phyloP scores from a whole-genome alignment of 1,140 invertebrate species.

The Dendroctonus ponderosae region DNA sequence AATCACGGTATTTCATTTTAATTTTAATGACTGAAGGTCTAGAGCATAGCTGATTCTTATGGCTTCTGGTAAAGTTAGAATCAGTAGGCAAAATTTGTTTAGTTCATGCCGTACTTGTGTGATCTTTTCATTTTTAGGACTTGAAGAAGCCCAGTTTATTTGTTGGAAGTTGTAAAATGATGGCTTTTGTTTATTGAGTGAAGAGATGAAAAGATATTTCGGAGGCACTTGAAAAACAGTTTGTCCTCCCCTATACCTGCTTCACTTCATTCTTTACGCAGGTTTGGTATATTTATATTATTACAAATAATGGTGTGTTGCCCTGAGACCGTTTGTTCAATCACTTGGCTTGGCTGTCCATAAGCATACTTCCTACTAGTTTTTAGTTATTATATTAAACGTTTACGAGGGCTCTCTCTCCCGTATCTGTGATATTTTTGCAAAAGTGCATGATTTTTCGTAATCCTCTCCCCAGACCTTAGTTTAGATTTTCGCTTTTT shows the following conservation, averaged over 20 bases:
- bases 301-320: too few relatives aligned
- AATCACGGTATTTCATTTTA: slow-evolving; percentile 2
- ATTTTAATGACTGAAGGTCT: slow-evolving; percentile 7
- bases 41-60: slow-evolving; percentile 3
- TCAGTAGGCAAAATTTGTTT: slow-evolving; percentile 16
- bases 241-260: slow-evolving; percentile 21
- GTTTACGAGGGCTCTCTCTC: too few relatives aligned
- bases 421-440: too few relatives aligned
- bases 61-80: slow-evolving; percentile 23
- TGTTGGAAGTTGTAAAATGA: slow-evolving; percentile 19
- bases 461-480: too few relatives aligned
- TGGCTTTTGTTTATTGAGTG: background rate
- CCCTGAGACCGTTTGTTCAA: too few relatives aligned
- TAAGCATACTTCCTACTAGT: too few relatives aligned
- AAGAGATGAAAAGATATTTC: slow-evolving; percentile 21
- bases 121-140: slow-evolving; percentile 17
- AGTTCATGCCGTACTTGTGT: background rate
- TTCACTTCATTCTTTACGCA: slow-evolving; percentile 21
- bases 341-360: too few relatives aligned
- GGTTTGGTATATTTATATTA: slow-evolving; percentile 26
- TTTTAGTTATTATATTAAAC: too few relatives aligned
- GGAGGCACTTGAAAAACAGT: slow-evolving; percentile 8
- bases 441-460: too few relatives aligned
- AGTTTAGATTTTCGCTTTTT: too few relatives aligned
- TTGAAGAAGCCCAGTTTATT: slow-evolving; percentile 3